Conservation (phyloP, 1,140 invertebrate genomes). For the Drosophila ogumai region DNA sequence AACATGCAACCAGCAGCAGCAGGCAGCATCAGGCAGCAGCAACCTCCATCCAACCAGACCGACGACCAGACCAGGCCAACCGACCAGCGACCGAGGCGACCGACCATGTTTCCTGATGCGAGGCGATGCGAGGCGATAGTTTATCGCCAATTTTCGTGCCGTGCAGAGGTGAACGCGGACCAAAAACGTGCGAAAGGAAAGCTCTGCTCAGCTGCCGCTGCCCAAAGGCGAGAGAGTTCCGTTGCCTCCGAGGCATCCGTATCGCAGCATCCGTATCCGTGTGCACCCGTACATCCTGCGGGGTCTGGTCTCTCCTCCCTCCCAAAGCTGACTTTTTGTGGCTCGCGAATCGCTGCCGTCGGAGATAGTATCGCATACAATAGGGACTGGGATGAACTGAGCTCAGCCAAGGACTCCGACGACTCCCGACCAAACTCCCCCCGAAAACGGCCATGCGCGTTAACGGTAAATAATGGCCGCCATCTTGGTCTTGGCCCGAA, state of each 20-base stretch:
- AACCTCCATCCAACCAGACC: slow-evolving; percentile 35
- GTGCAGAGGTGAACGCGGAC: slow-evolving; percentile 85
- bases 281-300: slow-evolving; percentile 17
- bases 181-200: slow-evolving; percentile 76
- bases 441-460: slow-evolving; percentile 70
- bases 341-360: slow-evolving; percentile 23
- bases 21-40: slow-evolving; percentile 2
- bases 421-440: slow-evolving; percentile 6
- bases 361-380: background rate
- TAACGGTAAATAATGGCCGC: slow-evolving; percentile 83
- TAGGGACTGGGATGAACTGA: slow-evolving; percentile 21
- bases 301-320: background rate
- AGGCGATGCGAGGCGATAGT: slow-evolving; percentile 85
- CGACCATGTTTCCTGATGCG: slow-evolving; percentile 85
- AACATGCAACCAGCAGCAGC: slow-evolving; percentile 19
- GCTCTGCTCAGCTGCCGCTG: slow-evolving; percentile 20
- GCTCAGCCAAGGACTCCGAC: slow-evolving; percentile 15
- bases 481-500: slow-evolving; percentile 75
- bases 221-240: slow-evolving; percentile 32
- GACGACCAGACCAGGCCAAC: slow-evolving; percentile 39
- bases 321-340: slow-evolving; percentile 12
- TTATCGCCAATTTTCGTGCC: slow-evolving; percentile 85
- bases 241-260: slow-evolving; percentile 14
- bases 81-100: slow-evolving; percentile 61
- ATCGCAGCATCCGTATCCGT: slow-evolving; percentile 11